Conservation (phyloP, 2,888 invertebrate species). For the Neoitamus cyanurus region DNA sequence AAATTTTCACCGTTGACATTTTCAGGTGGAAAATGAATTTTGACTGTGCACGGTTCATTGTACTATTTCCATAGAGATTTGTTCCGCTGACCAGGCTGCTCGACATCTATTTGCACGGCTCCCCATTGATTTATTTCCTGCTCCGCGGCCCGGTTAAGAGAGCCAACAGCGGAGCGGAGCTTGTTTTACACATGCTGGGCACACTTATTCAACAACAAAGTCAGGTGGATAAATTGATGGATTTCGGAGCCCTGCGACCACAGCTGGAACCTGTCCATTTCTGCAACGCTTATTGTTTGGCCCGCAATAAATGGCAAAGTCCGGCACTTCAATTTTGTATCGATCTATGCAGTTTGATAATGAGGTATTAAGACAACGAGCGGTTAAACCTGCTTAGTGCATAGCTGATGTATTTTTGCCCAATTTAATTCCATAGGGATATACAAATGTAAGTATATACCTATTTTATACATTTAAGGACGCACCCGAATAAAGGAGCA, state of each 20-base stretch:
- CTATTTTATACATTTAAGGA: too few relatives aligned
- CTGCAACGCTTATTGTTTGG: neutral
- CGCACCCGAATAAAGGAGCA: too few relatives aligned
- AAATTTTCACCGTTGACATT: slow-evolving; percentile 26
- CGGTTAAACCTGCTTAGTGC: neutral
- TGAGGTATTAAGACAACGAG: neutral
- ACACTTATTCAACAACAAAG: neutral
- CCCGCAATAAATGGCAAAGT: neutral
- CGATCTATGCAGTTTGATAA: neutral
- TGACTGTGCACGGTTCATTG: slow-evolving; percentile 12
- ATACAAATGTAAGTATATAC: too few relatives aligned
- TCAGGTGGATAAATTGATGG: neutral
- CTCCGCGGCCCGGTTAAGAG: neutral
- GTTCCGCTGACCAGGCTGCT: neutral
- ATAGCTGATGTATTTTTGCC: neutral
- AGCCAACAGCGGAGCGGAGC: neutral
- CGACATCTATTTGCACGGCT: neutral
- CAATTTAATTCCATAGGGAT: too few relatives aligned
- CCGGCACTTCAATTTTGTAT: neutral
- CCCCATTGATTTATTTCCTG: neutral
- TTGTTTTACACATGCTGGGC: neutral
- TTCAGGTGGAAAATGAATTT: slow-evolving; percentile 38
- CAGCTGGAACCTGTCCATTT: neutral
- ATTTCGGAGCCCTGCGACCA: neutral
- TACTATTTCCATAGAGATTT: slow-evolving; percentile 16